Evolutionary conservation across 1,140 invertebrate species (phyloP), one percentile per base, ranked within the genome.

Genomic region (Nephotettix cincticeps): DNA sequence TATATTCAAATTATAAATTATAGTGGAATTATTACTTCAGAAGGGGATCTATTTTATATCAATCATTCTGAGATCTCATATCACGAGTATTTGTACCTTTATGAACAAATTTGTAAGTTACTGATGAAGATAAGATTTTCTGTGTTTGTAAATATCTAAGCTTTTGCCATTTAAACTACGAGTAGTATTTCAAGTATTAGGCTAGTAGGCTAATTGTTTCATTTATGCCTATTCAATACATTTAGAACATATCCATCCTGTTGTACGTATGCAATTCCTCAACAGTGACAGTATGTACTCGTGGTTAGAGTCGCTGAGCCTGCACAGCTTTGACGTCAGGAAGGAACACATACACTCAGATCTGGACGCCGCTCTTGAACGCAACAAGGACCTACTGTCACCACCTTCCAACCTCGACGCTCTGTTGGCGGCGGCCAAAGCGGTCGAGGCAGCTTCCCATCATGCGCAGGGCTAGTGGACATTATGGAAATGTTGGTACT

Each of bases 301-400:
- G 0, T 96, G 93, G 93, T 75, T 96, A 21, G 84, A 86, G 71
- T 90, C 89, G 23, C 79, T 95, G 19, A 83, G 84, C 0, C 79
- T 80, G 36, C 92, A 95, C 77, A 87, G 86, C 0, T 94, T 88
- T 78, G 89, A 90, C 75, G 83, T 87, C 0, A 79, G 84, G 64
- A 76, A 77, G 17, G 71, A 65, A 13, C 72, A 76, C 40, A 58
- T 71, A 21, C 71, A 75, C 21, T 61, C 56, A 61, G 56, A 61
- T 6, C 56, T 61, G 27, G 56, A 61, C 25, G 4, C 2, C 1
- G 56, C 56, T 9, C 25, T 61, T 6, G 13, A 23, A 13, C 13
- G 23, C 14, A 25, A 28, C 21, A 29, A 29, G 28, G 56, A 28
- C 21, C 6, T 61, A 14, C 56, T 61, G 23, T 2, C 4, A 27